A percentile compares a stretch with the other conserved stretches of the same genome.
phyloP scores from a whole-genome alignment of 2,888 invertebrate genomes.

The Acanthosepion esculentum region DNA sequence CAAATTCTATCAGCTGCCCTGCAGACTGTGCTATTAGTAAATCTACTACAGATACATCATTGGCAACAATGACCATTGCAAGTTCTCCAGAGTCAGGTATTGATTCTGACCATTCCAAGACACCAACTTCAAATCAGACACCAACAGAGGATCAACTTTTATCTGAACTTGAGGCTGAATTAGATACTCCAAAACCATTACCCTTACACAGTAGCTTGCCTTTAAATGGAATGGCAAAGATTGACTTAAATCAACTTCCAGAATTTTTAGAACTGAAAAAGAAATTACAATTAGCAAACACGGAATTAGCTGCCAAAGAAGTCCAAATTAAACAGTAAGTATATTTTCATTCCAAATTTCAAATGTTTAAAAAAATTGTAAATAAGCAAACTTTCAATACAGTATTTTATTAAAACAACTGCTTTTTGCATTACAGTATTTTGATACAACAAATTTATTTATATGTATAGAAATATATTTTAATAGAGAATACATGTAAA shows the following conservation, averaged over 20 bases:
- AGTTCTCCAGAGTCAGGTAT: neutral
- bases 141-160: conserved; percentile 62
- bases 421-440: neutral
- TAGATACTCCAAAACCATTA: conserved; percentile 49
- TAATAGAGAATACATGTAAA: too few species aligned
- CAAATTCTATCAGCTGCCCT: neutral
- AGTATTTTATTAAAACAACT: neutral
- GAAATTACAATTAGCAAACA: conserved; percentile 59
- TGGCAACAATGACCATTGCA: neutral
- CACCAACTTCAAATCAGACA: neutral
- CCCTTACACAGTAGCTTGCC: neutral
- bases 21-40: neutral
- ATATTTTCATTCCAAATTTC: conserved; percentile 2
- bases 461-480: too few species aligned
- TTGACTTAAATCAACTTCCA: conserved; percentile 49
- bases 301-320: conserved; percentile 58
- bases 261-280: conserved; percentile 56
- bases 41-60: neutral
- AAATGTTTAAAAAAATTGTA: neutral
- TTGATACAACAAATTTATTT: too few species aligned
- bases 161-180: conserved; percentile 65
- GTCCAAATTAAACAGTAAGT: conserved; percentile 59
- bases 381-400: neutral
- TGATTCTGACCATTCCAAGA: neutral
- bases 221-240: conserved; percentile 49